Conservation (phyloP, 1,140 invertebrate species). For the Diorhabda elongata region DNA sequence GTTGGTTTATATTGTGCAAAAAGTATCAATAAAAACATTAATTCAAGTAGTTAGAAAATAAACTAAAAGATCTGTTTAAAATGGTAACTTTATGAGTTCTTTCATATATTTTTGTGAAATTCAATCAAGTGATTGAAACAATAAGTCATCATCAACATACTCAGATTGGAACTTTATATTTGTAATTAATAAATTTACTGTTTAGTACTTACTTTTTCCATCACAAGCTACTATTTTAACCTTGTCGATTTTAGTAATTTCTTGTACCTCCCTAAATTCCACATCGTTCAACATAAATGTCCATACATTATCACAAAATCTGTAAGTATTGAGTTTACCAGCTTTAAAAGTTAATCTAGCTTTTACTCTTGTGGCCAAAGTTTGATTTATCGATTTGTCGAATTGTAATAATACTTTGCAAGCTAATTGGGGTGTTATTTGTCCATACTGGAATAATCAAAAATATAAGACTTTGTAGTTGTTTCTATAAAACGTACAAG, state of each 20-base stretch:
- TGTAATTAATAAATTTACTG: too few relatives aligned
- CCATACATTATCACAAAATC: conserved; percentile 99
- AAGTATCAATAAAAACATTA: too few relatives aligned
- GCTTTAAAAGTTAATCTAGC: conserved; percentile 93
- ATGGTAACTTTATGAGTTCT: too few relatives aligned
- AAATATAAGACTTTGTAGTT: too few relatives aligned
- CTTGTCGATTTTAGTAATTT: conserved; percentile 92
- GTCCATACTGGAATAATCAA: conserved; percentile 75
- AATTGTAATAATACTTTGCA: conserved; percentile 93
- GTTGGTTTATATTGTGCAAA: too few relatives aligned
- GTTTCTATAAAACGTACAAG: too few relatives aligned
- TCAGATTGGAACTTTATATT: too few relatives aligned
- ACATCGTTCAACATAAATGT: conserved; percentile 99
- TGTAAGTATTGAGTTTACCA: conserved; percentile 94
- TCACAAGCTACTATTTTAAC: conserved; percentile 99
- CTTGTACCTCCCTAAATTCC: conserved; percentile 94
- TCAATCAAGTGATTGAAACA: neutral
- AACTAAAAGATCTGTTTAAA: too few relatives aligned
- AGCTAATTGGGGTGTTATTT: conserved; percentile 89
- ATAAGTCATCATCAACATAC: conserved; percentile 11
- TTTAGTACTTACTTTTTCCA: conserved; percentile 76
- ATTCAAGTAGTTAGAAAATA: too few relatives aligned
- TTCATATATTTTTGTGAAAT: neutral
- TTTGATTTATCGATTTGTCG: conserved; percentile 95
- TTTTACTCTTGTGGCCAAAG: conserved; percentile 87